phyloP scores from a whole-genome alignment of 2,113 vertebrate species.

The Merops nubicus region DNA sequence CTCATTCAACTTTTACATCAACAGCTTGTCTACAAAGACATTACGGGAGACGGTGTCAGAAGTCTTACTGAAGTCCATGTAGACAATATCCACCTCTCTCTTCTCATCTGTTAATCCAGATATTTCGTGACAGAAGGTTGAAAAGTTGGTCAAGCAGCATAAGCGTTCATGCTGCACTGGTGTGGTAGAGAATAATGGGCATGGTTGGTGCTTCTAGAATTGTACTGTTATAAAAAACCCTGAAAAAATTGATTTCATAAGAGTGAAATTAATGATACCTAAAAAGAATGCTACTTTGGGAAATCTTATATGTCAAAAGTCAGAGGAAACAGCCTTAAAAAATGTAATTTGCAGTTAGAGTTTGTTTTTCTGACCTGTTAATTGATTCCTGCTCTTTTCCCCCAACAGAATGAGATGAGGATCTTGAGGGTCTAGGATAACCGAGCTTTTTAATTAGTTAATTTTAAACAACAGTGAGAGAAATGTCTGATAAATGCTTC shows the following conservation, averaged over 20 bases:
- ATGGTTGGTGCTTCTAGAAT: neutral
- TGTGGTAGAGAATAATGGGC: neutral
- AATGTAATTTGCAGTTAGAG: neutral
- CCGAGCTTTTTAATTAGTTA: neutral
- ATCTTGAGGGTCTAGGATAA: neutral
- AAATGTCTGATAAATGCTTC: neutral
- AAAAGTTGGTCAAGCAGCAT: neutral
- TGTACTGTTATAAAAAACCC: neutral
- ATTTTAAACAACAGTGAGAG: neutral
- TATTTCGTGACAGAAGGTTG: neutral
- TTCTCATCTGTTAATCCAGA: accelerated
- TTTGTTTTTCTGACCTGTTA: neutral
- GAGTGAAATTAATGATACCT: neutral
- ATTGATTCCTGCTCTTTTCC: neutral
- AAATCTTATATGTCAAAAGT: neutral
- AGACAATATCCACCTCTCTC: neutral
- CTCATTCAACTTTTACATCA: neutral
- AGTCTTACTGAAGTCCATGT: neutral
- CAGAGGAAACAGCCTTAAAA: neutral
- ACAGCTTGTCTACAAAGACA: neutral
- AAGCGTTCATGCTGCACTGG: neutral
- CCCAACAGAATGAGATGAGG: neutral
- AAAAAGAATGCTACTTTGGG: neutral
- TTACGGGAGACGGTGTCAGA: neutral
- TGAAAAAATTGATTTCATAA: neutral